Base-by-base conservation (phyloP, 1,140 invertebrate species). In the Drosophila insularis region DNA sequence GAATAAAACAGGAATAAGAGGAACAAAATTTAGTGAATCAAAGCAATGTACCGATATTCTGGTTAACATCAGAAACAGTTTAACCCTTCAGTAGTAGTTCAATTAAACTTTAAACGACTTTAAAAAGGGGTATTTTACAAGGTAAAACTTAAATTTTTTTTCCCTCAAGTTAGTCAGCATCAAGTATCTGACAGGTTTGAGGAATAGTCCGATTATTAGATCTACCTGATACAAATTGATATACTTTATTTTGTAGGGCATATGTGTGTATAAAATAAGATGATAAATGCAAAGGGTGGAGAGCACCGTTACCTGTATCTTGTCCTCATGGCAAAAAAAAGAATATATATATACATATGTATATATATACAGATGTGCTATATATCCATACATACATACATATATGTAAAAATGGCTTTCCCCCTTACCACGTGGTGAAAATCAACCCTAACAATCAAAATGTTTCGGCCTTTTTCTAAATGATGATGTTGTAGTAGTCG, bases 371-470 rank as follows among this genome's bases (percentile, higher is more conserved):
- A 31, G 27, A 31, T 31, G 27, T 31, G 27, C 27, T 17, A n/a
- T n/a, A n/a, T n/a, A n/a, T n/a, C n/a, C n/a, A 19, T 21, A 46
- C 19, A 11, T 11, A 50, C 19, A 11, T 19, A 11, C 35, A 37
- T 37, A 37, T 37, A 37, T 37, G 35, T 37, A 37, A 11, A 43
- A 46, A 6, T 50, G 37, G 40, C 10, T 50, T 43, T 39, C 58
- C 14, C 72, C 72, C 64, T 77, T 21, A 89, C 80, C 84, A 89
- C 84, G 84, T 89, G 84, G 84, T 89, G 77, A 74, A 89, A 86
- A 89, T 84, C 84, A 89, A 89, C 84, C 85, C 84, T 80, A 89
- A 89, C 73, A 89, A 80, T 79, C 73, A 50, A 73, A 68, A 63
- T 54, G 39, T 60, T 69, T 74, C 67, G 64, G 64, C 40, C 63